A percentile compares a stretch with the other conserved stretches of the same genome.
These are phyloP conservation scores for Cacatua alba DNA, from an alignment of 2,113 vertebrate genomes.

Conservation along the genomic window DNA sequence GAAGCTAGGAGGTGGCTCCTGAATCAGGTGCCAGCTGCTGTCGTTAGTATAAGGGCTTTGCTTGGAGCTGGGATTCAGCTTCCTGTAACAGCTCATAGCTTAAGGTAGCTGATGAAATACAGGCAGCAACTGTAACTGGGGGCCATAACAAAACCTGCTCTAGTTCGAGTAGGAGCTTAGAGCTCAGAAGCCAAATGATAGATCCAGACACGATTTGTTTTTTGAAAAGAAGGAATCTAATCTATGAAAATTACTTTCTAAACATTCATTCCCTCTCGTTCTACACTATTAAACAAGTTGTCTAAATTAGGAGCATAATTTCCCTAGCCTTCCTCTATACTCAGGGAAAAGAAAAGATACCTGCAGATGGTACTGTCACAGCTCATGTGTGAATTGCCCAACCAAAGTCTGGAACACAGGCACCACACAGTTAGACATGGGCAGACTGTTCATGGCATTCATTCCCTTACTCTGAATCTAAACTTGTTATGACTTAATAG, in stretches of 20 bases:
- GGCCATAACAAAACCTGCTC: background rate
- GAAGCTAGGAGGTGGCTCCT: background rate
- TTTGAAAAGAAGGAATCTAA: background rate
- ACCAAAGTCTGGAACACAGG: background rate
- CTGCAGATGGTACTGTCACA: background rate
- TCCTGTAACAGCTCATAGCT: background rate
- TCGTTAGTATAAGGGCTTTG: background rate
- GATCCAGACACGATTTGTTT: background rate
- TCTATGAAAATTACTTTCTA: background rate
- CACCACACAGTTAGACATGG: background rate
- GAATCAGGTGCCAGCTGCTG: background rate
- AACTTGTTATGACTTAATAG: background rate
- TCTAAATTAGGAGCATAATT: background rate
- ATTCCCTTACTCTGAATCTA: background rate
- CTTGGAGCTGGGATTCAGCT: background rate
- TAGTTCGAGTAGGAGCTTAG: background rate
- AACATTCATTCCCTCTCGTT: background rate
- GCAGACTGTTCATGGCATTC: background rate
- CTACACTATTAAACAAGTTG: background rate
- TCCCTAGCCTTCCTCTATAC: background rate
- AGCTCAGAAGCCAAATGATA: background rate
- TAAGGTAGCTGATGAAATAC: background rate
- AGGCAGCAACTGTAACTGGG: background rate
- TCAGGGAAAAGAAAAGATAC: background rate
- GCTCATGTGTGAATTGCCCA: background rate